Conservation (phyloP, 2,797 vertebrate species). For the Spheniscus humboldti region DNA sequence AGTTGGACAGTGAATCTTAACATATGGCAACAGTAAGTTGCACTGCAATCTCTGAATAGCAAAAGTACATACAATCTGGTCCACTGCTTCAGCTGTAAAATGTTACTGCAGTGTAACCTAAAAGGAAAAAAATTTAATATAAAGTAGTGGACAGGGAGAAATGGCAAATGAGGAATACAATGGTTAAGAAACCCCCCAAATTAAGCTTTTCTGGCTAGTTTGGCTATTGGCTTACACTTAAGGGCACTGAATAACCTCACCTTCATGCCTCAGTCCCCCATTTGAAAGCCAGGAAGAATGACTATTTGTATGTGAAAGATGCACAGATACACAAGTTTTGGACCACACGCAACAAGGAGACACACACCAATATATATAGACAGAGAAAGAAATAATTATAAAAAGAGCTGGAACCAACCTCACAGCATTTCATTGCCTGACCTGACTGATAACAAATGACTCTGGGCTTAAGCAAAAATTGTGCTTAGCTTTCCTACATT, state of each 20-base stretch:
- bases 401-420: neutral
- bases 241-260: neutral
- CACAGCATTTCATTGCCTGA: neutral
- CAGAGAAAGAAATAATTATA: neutral
- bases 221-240: neutral
- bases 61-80: constrained; percentile 16
- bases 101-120: neutral
- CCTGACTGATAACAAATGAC: neutral
- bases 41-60: neutral
- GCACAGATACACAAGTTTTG: neutral
- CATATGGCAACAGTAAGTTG: constrained; percentile 38
- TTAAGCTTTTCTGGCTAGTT: neutral
- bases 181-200: neutral
- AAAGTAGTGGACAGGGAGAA: neutral
- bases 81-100: neutral
- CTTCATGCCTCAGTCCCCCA: neutral
- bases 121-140: neutral
- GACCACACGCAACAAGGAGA: neutral
- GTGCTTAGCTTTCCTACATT: neutral
- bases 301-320: neutral
- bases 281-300: neutral
- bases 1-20: constrained; percentile 19
- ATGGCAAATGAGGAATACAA: neutral
- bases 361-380: neutral
- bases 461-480: neutral